Conservation (phyloP, 2,113 vertebrate genomes). For the Heterocephalus glaber region DNA sequence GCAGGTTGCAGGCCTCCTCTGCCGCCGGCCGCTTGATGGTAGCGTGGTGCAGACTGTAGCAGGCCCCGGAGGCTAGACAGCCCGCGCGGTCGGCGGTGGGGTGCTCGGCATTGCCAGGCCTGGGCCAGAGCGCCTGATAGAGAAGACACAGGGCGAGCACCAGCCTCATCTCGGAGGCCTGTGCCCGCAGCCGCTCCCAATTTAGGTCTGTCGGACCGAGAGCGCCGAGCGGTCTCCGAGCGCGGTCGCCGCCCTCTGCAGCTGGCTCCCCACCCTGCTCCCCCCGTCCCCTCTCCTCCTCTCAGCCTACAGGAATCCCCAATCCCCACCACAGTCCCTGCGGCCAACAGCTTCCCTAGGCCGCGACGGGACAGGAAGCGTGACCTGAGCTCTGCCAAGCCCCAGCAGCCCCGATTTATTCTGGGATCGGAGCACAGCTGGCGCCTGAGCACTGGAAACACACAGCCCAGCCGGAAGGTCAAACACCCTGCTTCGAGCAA, state of each 20-base stretch:
- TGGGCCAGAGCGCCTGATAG: slow-evolving; percentile 62
- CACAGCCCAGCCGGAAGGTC: background rate
- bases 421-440: slow-evolving; percentile 62
- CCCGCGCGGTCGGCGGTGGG: slow-evolving; percentile 45
- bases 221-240: background rate
- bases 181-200: background rate
- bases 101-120: background rate
- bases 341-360: slow-evolving; percentile 66
- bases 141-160: slow-evolving; percentile 76
- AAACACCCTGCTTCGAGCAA: background rate
- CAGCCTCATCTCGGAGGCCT: slow-evolving; percentile 72
- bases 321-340: background rate
- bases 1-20: slow-evolving; percentile 70
- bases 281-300: background rate
- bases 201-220: background rate
- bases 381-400: slow-evolving; percentile 65
- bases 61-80: slow-evolving; percentile 77
- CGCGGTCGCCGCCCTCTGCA: slow-evolving; percentile 66
- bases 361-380: slow-evolving; percentile 83
- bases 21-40: slow-evolving; percentile 68
- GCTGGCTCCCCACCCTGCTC: background rate
- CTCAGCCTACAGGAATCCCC: background rate
- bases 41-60: slow-evolving; percentile 82
- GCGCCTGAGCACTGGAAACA: background rate
- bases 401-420: slow-evolving; percentile 74